Conservation (phyloP, 2,797 vertebrate genomes). For the Molossus molossus region DNA sequence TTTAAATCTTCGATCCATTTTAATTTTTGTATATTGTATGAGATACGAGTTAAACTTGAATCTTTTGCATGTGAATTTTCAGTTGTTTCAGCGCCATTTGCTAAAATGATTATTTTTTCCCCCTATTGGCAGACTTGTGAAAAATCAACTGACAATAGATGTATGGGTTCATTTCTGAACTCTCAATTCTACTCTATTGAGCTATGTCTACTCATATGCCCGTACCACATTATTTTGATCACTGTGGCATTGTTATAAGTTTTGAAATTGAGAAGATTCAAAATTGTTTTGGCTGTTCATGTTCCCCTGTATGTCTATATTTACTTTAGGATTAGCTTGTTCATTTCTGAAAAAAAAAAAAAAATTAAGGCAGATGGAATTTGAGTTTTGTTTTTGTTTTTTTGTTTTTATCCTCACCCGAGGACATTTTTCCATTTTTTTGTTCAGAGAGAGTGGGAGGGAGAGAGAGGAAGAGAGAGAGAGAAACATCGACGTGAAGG, state of each 20-base stretch:
- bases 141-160: neutral
- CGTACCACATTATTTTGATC: no score
- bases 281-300: neutral
- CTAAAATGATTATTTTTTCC: neutral
- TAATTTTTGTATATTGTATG: neutral
- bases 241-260: no score
- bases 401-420: no score
- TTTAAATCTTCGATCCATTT: neutral
- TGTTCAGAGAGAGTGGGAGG: no score
- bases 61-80: neutral
- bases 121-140: neutral
- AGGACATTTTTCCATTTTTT: no score
- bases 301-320: neutral
- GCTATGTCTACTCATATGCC: neutral
- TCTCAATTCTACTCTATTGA: constrained; percentile 28
- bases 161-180: neutral
- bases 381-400: neutral
- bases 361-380: neutral
- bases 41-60: neutral
- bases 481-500: no score
- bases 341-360: neutral
- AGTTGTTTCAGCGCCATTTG: neutral
- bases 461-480: no score
- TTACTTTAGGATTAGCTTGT: neutral
- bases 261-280: neutral